Percentiles rank a stretch among this genome's conserved stretches.
These are phyloP conservation scores for Pogonomyrmex barbatus DNA, from an alignment of 1,140 invertebrate species.

Conservation along the genomic window DNA sequence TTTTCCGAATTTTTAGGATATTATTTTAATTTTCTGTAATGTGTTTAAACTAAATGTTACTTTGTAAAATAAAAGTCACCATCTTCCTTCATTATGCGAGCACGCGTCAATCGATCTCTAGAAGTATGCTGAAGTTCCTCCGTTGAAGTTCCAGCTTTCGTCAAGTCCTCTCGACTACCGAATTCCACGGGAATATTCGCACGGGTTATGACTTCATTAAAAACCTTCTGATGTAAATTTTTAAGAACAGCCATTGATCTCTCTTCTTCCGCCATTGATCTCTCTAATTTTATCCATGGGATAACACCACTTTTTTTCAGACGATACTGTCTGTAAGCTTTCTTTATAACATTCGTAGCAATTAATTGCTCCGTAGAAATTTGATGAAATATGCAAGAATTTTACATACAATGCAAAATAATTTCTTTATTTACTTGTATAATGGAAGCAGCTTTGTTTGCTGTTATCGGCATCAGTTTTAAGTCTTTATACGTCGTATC, in stretches of 20 bases:
- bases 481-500: slow-evolving; percentile 79
- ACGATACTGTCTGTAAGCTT: slow-evolving; percentile 71
- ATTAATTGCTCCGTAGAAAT: neutral
- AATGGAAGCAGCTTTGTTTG: slow-evolving; percentile 80
- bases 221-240: slow-evolving; percentile 69
- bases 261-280: slow-evolving; percentile 61
- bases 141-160: neutral
- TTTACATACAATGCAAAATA: neutral
- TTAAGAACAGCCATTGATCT: slow-evolving; percentile 75
- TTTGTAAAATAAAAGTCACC: neutral
- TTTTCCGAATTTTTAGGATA: too few species aligned
- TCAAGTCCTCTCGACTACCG: slow-evolving; percentile 62
- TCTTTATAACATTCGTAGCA: slow-evolving; percentile 41
- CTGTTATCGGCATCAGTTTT: slow-evolving; percentile 77
- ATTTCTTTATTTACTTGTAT: slow-evolving; percentile 80
- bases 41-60: neutral
- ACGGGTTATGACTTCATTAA: slow-evolving; percentile 66
- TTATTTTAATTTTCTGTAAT: neutral
- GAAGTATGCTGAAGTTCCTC: slow-evolving; percentile 68
- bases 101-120: slow-evolving; percentile 68
- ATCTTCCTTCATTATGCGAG: slow-evolving; percentile 50
- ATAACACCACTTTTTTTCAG: slow-evolving; percentile 26
- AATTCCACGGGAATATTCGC: slow-evolving; percentile 70
- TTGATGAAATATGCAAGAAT: neutral
- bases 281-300: slow-evolving; percentile 45